Base-by-base conservation (phyloP, 2,888 invertebrate species). In the Sarcophaga variegata region DNA sequence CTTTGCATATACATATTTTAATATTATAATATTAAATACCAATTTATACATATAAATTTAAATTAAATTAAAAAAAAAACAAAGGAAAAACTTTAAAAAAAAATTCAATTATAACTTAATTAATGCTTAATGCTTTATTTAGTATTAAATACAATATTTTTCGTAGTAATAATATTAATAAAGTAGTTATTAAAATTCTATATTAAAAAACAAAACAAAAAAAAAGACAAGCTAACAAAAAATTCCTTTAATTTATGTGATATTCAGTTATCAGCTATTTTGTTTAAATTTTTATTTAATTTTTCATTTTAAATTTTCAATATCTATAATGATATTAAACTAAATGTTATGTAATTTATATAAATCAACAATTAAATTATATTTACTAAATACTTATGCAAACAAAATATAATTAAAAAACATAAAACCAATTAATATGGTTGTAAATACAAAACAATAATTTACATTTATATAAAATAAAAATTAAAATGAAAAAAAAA, bases 371-470 rank as follows among this genome's bases (percentile, higher is more conserved):
- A 54, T 54, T 14, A 54, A 54, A 14, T 14, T 4, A 54, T 54
- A 49, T 14, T 12, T 49, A 54, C 11, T 14, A 54, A 14, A 54
- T 17, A 4, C 4, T 14, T 54, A 54, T 54, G 17, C 54, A 54
- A 14, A 54, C 1, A 14, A 54, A 14, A 25, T 76, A 82, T 79
- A 71, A 75, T 60, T 54, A 71, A 71, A 85, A 63, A 54, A 27
- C 3, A 74, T 60, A 45, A 20, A 82, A 86, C 85, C 83, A 78
- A 84, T 79, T 71, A 67, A 83, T 71, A 70, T 66, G 87, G 83
- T 87, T 87, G 87, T 87, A 87, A 84, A 84, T 87, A 87, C 49
- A 78, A 83, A 76, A 83, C 86, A 86, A 86, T 83, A 82, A 86
- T 79, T 84, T 77, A 83, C 79, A 78, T 79, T 20, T 80, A 64